Evolutionary conservation across 2,797 vertebrate species (phyloP).

Genomic region (Pelobates cultripes): DNA sequence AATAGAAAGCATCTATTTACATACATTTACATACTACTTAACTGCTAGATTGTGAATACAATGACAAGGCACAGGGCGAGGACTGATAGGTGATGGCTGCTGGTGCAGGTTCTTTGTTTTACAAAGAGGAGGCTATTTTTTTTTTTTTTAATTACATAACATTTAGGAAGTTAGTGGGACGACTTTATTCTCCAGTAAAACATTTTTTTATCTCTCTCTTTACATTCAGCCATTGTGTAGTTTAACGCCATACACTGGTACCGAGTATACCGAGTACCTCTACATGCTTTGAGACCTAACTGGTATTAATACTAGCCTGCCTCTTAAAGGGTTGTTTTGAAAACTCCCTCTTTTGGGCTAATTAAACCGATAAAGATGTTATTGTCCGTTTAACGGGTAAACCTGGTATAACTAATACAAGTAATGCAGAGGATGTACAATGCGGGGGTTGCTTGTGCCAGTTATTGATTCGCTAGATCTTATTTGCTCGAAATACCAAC

Average conservation of each 20-base stretch:
- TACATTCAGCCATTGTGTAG: conserved; percentile 68
- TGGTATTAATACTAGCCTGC: too few species aligned
- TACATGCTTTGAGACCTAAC: too few species aligned
- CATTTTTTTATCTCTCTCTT: conserved; percentile 61
- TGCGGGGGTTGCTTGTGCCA: too few species aligned
- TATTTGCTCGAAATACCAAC: too few species aligned
- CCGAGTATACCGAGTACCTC: not conserved
- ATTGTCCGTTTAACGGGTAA: too few species aligned
- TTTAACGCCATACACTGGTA: conserved; percentile 51
- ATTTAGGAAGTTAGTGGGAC: conserved; percentile 75
- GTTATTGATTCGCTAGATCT: too few species aligned
- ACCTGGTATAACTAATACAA: too few species aligned
- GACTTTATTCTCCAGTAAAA: conserved; percentile 75
- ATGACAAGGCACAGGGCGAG: conserved; percentile 73
- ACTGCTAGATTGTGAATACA: conserved; percentile 82
- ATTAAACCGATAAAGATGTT: too few species aligned
- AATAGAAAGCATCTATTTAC: conserved; percentile 84
- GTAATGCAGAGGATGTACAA: too few species aligned
- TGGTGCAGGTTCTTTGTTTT: conserved; percentile 76
- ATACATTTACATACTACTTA: conserved; percentile 87
- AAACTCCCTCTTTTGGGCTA: too few species aligned
- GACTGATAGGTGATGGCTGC: conserved; percentile 76
- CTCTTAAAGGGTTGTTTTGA: too few species aligned
- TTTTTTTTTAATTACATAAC: conserved; percentile 65
- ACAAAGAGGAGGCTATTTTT: conserved; percentile 67